phyloP scores from a whole-genome alignment of 1,140 invertebrate species.

The Latrodectus geometricus region DNA sequence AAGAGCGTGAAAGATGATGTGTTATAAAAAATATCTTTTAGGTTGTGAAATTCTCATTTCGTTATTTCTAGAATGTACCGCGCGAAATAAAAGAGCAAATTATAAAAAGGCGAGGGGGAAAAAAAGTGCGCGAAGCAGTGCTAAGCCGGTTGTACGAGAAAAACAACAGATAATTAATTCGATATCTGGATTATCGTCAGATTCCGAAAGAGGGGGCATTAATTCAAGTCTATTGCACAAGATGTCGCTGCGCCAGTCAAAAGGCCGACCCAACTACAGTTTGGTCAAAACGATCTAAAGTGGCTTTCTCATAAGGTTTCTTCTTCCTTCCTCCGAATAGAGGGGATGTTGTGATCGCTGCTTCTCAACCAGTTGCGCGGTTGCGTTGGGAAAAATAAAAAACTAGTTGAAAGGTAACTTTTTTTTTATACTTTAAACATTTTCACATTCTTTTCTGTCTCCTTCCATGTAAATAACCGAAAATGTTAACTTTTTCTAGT shows the following conservation, averaged over 20 bases:
- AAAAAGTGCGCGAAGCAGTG: no score
- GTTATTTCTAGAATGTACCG: no score
- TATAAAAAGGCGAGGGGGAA: no score
- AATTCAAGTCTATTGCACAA: not conserved
- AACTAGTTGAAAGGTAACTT: not conserved
- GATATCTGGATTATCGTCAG: no score
- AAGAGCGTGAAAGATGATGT: no score
- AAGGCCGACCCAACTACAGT: not conserved
- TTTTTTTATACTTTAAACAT: not conserved
- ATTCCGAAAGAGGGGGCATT: not conserved
- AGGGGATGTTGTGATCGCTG: not conserved
- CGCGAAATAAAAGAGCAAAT: no score
- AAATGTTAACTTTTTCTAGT: no score
- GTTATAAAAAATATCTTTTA: no score
- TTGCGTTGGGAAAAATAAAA: not conserved
- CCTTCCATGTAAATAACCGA: no score
- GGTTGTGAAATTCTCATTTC: no score
- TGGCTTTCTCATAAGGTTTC: not conserved
- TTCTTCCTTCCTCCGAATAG: not conserved
- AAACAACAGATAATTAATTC: no score
- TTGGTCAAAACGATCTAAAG: not conserved
- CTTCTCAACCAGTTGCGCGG: not conserved
- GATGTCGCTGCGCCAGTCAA: not conserved
- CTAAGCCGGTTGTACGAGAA: no score
- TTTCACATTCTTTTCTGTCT: not conserved